A percentile compares a stretch with the other conserved stretches of the same genome.
These are phyloP conservation scores for Calameuta filiformis DNA, from an alignment of 2,888 invertebrate genomes.

Conservation along the genomic window DNA sequence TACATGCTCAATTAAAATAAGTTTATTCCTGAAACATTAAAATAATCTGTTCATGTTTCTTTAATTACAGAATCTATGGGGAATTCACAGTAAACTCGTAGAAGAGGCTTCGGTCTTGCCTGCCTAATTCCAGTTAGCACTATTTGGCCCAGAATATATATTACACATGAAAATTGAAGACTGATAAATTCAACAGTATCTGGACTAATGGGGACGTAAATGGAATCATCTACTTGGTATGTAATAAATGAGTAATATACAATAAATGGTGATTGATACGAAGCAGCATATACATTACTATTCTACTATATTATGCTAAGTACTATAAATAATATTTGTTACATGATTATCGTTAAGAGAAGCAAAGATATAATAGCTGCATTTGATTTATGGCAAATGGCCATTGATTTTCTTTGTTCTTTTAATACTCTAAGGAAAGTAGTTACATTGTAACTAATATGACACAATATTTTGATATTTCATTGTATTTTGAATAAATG, in stretches of 20 bases:
- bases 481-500: background rate
- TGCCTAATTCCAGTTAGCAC: background rate
- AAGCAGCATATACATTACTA: background rate
- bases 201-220: background rate
- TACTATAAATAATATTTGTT: background rate
- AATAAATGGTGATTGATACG: background rate
- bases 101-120: constrained; percentile 42
- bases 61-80: constrained; percentile 68
- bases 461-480: background rate
- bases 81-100: constrained; percentile 67
- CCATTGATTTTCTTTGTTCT: background rate
- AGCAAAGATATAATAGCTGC: background rate
- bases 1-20: background rate
- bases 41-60: constrained; percentile 3
- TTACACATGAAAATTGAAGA: background rate
- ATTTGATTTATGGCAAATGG: background rate
- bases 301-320: background rate
- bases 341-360: background rate
- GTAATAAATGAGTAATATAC: background rate
- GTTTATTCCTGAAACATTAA: background rate
- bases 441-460: background rate
- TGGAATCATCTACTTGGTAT: background rate
- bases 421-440: background rate
- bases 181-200: background rate
- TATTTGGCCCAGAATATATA: background rate